Evolutionary conservation across 2,888 invertebrate species (phyloP), one percentile per base, ranked within the genome.

Genomic region (Chrysina gloriosa): DNA sequence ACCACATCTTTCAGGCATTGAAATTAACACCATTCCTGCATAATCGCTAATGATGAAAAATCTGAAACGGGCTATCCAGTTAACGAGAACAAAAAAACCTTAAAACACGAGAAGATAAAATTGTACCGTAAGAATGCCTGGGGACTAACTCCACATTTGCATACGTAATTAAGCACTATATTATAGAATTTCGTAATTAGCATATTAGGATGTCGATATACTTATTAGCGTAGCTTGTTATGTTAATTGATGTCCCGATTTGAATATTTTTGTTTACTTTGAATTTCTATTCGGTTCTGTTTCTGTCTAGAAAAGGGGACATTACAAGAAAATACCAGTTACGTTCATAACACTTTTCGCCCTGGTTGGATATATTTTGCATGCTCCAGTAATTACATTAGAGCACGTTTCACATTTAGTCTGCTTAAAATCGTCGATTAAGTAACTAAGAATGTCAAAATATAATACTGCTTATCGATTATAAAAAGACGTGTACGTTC

Each of bases 171-270:
- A n/a, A n/a, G n/a, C n/a, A 45, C 19, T 19, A 47, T n/a, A 23
- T 23, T 47, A 47, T 47, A 47, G 23, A 47, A 47, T 47, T 47
- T 23, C 11, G 11, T 34, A 47, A 47, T 47, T 52, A 52, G 52
- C 52, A 52, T 50, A 50, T 29, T 29, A 14, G 14, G 11, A 29
- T 29, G 29, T 48, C 14, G 14, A 14, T 52, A 29, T 16, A 52
- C 14, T 31, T n/a, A 19, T 19, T 27, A 50, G 31, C 27, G 11
- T 9, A 52, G 29, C 52, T 29, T 7, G 52, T 52, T 52, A 52
- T 52, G 52, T 29, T 52, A 52, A 52, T 52, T 29, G n/a, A 6
- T 14, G 25, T 50, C 11, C 11, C 16, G 27, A 29, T 52, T 29
- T 52, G 16, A 52, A 52, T 52, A 52, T 45, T 45, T 19, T 7